phyloP scores from a whole-genome alignment of 2,113 vertebrate genomes.

The Sylvia atricapilla region DNA sequence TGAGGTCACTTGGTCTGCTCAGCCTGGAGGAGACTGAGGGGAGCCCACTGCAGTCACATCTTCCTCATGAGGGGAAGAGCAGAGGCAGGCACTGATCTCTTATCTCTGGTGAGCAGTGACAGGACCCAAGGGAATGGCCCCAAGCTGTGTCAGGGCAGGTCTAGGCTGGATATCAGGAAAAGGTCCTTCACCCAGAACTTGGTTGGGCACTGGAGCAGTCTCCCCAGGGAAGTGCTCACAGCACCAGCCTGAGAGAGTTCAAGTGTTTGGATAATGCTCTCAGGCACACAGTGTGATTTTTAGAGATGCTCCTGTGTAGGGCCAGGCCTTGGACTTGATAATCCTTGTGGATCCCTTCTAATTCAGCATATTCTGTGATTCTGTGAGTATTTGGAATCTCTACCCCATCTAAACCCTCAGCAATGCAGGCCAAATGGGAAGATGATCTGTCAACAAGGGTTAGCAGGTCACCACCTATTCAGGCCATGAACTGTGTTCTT shows the following conservation, averaged over 20 bases:
- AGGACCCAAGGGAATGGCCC: no score
- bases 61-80: not conserved
- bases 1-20: not conserved
- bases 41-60: not conserved
- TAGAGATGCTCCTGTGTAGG: no score
- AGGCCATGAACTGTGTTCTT: not conserved
- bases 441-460: fast-evolving
- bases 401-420: not conserved
- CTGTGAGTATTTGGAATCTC: not conserved
- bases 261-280: not conserved
- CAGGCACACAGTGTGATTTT: no score
- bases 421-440: not conserved
- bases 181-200: fast-evolving
- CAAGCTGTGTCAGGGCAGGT: not conserved
- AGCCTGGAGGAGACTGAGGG: not conserved
- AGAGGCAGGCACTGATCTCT: not conserved
- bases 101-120: no score
- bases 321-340: no score
- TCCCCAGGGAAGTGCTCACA: no score
- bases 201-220: not conserved
- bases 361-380: not conserved
- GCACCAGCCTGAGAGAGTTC: not conserved
- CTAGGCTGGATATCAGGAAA: not conserved
- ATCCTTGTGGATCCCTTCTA: not conserved
- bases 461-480: not conserved